These are phyloP conservation scores for Orgyia antiqua DNA, from an alignment of 2,888 invertebrate species.

Conservation along the genomic window DNA sequence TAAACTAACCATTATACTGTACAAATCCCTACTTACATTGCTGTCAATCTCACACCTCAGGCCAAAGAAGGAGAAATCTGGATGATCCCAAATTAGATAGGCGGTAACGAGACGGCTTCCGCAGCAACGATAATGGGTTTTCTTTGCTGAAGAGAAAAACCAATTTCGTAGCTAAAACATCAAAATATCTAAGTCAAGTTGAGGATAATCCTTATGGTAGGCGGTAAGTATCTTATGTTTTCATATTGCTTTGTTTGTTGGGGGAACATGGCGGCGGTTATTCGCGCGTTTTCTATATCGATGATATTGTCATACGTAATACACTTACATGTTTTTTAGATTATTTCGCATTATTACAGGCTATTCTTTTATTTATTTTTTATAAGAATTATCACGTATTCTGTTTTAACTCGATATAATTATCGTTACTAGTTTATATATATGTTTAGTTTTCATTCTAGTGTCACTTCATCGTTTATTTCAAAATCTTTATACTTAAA, in stretches of 20 bases:
- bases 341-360: no score
- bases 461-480: no score
- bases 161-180: slow-evolving; percentile 63
- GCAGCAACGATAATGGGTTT: slow-evolving; percentile 52
- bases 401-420: no score
- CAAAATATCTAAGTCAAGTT: slow-evolving; percentile 63
- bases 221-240: slow-evolving; percentile 50
- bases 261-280: slow-evolving; percentile 7
- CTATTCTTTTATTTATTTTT: no score
- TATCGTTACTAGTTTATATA: no score
- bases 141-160: slow-evolving; percentile 56
- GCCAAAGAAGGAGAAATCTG: slow-evolving; percentile 46
- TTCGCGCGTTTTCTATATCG: slow-evolving; percentile 19
- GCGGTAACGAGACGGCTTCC: slow-evolving; percentile 50
- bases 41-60: slow-evolving; percentile 54
- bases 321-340: slow-evolving; percentile 11
- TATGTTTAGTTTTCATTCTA: no score
- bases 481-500: no score
- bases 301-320: slow-evolving; percentile 22
- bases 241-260: slow-evolving; percentile 47
- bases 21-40: slow-evolving; percentile 44
- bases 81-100: slow-evolving; percentile 65
- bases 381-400: no score
- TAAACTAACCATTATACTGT: slow-evolving; percentile 37
- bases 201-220: slow-evolving; percentile 50